These are phyloP conservation scores for Brotula barbata DNA, from an alignment of 2,797 vertebrate genomes.

Conservation along the genomic window DNA sequence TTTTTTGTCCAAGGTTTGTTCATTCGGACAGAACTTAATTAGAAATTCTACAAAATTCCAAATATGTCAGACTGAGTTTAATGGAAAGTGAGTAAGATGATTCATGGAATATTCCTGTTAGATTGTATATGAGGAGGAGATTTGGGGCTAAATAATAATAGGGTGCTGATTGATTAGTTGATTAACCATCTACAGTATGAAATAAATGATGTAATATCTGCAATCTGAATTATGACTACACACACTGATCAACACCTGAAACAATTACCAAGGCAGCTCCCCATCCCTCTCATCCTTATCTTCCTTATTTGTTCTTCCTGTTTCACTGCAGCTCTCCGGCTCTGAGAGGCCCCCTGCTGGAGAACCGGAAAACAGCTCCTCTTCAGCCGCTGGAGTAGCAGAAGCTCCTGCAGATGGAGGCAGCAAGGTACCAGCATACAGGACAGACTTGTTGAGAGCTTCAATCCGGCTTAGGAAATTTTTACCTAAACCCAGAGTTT, in stretches of 20 bases:
- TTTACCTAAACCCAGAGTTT: no score
- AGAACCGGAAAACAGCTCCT: constrained; percentile 74
- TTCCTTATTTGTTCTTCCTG: neutral
- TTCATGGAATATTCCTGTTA: no score
- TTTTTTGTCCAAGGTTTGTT: neutral
- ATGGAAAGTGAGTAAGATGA: no score
- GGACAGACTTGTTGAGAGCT: no score
- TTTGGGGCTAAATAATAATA: no score
- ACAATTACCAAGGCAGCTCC: neutral
- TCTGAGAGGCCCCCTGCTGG: constrained; percentile 74
- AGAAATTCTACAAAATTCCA: neutral
- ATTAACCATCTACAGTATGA: no score
- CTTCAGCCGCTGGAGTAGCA: constrained; percentile 52
- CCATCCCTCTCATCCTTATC: neutral
- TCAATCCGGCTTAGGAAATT: no score
- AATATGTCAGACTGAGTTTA: neutral
- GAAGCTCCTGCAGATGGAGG: constrained; percentile 76
- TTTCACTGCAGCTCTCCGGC: constrained; percentile 60
- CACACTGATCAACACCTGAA: no score
- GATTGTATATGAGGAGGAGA: no score
- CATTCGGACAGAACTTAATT: neutral
- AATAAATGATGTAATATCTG: no score
- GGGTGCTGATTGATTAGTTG: no score
- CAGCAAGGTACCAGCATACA: constrained; percentile 72
- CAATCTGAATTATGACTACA: no score